Percentiles rank a stretch among this genome's conserved stretches.
Evolutionary conservation across 1,140 invertebrate genomes (phyloP).

Genomic region (Centruroides sculpturatus): DNA sequence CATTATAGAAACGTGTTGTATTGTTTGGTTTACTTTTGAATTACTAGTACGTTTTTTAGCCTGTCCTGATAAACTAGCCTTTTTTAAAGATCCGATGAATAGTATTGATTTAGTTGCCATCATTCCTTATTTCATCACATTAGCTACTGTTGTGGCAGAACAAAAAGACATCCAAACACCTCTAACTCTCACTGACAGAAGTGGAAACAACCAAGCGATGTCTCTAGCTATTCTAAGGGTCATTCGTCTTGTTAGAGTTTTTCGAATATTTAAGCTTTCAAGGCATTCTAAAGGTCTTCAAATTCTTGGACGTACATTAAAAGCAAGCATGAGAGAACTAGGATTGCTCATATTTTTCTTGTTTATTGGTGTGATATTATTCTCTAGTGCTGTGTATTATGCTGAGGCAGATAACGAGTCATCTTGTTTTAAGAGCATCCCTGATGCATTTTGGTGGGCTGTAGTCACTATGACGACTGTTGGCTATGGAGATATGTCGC

Average conservation of each 20-base stretch:
- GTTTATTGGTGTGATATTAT: constrained; percentile 94
- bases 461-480: constrained; percentile 98
- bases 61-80: constrained; percentile 94
- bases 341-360: constrained; percentile 99
- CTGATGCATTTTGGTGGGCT: constrained; percentile 97
- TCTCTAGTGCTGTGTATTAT: constrained; percentile 96
- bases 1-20: constrained; percentile 94
- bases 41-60: constrained; percentile 93
- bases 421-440: constrained; percentile 94
- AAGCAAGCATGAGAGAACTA: constrained; percentile 98
- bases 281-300: constrained; percentile 93
- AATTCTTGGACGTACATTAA: constrained; percentile 93
- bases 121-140: constrained; percentile 98
- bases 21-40: constrained; percentile 98
- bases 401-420: constrained; percentile 89
- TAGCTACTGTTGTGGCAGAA: constrained; percentile 93
- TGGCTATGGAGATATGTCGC: constrained; percentile 94
- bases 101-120: constrained; percentile 99
- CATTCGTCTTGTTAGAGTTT: constrained; percentile 92
- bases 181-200: neutral
- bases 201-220: constrained; percentile 73
- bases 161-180: constrained; percentile 58
- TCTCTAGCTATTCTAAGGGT: constrained; percentile 92
- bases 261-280: constrained; percentile 97
- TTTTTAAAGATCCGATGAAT: constrained; percentile 98